These are phyloP conservation scores for Atta texana DNA, from an alignment of 1,140 invertebrate genomes.

Conservation along the genomic window DNA sequence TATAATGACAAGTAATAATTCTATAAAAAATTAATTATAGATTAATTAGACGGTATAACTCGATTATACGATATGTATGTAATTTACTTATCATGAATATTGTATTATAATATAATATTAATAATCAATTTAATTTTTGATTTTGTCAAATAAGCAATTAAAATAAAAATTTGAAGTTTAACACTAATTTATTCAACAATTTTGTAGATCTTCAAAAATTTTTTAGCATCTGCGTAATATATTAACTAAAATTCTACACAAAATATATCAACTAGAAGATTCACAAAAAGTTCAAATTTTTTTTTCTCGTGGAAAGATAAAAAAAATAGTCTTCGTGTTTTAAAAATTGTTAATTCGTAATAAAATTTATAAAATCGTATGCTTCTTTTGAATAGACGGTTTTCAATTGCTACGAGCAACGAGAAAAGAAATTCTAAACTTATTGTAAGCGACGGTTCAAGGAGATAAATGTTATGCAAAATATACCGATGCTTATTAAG, in stretches of 20 bases:
- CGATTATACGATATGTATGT: too few species aligned
- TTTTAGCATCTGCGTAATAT: neutral
- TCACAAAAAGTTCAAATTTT: neutral
- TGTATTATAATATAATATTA: neutral
- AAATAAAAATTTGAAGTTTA: neutral
- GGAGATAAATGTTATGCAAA: constrained; percentile 22
- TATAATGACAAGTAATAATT: neutral
- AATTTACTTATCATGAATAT: too few species aligned
- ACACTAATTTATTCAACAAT: neutral
- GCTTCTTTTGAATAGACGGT: neutral
- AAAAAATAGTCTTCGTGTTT: neutral
- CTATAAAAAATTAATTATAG: neutral
- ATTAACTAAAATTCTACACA: neutral
- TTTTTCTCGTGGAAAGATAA: neutral
- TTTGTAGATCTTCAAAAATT: neutral
- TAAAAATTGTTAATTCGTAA: neutral
- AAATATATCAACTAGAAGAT: neutral
- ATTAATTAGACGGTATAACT: neutral
- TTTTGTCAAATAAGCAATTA: neutral
- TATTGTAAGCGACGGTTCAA: neutral
- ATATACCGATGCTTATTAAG: constrained; percentile 42
- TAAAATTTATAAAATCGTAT: neutral
- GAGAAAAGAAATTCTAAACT: neutral
- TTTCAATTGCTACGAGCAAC: neutral
- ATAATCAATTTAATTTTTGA: neutral